A percentile compares a stretch with the other conserved stretches of the same genome.
Conservation (phyloP, 2,113 vertebrate species). For the Siphamia tubifer region DNA sequence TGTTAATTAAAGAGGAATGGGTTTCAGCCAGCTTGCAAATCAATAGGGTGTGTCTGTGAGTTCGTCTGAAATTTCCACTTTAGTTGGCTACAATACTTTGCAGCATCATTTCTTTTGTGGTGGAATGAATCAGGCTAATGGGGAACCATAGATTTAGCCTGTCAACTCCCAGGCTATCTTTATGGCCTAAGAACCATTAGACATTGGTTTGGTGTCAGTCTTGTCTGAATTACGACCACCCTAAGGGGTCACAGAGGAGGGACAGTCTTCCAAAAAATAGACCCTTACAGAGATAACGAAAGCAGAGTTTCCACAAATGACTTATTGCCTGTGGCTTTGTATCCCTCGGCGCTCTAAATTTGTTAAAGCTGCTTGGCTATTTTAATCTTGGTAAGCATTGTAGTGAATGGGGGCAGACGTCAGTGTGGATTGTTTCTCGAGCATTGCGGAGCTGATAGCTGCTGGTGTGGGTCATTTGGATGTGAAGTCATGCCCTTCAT, state of each 20-base stretch:
- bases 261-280: slow-evolving; percentile 43
- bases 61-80: slow-evolving; percentile 38
- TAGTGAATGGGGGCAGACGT: slow-evolving; percentile 69
- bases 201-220: slow-evolving; percentile 68
- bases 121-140: slow-evolving; percentile 71
- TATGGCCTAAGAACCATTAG: slow-evolving; percentile 68
- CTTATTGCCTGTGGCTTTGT: slow-evolving; percentile 40
- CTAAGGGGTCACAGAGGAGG: slow-evolving; percentile 45
- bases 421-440: slow-evolving; percentile 57
- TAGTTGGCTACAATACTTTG: slow-evolving; percentile 40
- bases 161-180: slow-evolving; percentile 66
- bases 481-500: slow-evolving; percentile 67
- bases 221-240: slow-evolving; percentile 63
- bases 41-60: slow-evolving; percentile 21
- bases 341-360: slow-evolving; percentile 44
- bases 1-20: slow-evolving; percentile 56
- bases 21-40: slow-evolving; percentile 26
- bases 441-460: slow-evolving; percentile 53
- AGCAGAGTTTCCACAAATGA: slow-evolving; percentile 45
- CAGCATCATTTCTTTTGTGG: slow-evolving; percentile 49
- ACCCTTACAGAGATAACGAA: slow-evolving; percentile 25
- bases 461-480: slow-evolving; percentile 66
- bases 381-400: slow-evolving; percentile 61
- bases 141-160: slow-evolving; percentile 49
- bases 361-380: slow-evolving; percentile 59